Evolutionary conservation across 2,888 invertebrate genomes (phyloP), one percentile per base, ranked within the genome.

Genomic region (Ptilodon capucinus): DNA sequence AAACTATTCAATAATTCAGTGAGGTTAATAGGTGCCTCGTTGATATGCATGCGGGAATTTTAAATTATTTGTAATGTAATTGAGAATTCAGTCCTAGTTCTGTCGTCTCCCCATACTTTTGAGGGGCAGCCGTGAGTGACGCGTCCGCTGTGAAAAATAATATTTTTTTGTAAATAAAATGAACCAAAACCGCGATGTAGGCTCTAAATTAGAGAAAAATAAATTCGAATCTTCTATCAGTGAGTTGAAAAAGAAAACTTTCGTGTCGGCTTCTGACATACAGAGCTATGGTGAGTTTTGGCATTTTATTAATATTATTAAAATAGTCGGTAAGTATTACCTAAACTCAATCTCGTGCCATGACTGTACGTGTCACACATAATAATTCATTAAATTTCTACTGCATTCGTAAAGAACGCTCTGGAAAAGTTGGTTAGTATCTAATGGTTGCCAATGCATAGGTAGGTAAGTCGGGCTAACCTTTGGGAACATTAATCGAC

Each of bases 181-280:
- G 90, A 76, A 77, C 40, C 84, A 84, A 44, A 81, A 81, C 13
- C 68, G 58, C 19, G 82, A 81, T n/a, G 62, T 71, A 19, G 68
- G 55, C 8, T 49, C 72, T 1, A 74, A 64, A 65, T 60, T 67
- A 35, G 84, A 84, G 52, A 88, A 82, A 58, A 88, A 81, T 34
- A 86, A 82, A 54, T 90, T 91, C 44, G 87, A 88, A 54, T 75
- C 82, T 2, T 85, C 90, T 0, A 87, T 90, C 23, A 86, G 84
- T 79, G 90, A 89, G 65, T 51, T 89, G 52, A 87, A 87, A 57
- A 85, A 83, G 65, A 90, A 84, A 40, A 75, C 79, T 0, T 88
- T 87, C 57, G 80, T 87, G 9, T 76, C 86, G 2, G 81, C 73
- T 0, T 75, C 80, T 40, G 87, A 89, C 44, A 78, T 86, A 32